Conservation (phyloP, 2,888 invertebrate species). For the Neoascia interrupta region DNA sequence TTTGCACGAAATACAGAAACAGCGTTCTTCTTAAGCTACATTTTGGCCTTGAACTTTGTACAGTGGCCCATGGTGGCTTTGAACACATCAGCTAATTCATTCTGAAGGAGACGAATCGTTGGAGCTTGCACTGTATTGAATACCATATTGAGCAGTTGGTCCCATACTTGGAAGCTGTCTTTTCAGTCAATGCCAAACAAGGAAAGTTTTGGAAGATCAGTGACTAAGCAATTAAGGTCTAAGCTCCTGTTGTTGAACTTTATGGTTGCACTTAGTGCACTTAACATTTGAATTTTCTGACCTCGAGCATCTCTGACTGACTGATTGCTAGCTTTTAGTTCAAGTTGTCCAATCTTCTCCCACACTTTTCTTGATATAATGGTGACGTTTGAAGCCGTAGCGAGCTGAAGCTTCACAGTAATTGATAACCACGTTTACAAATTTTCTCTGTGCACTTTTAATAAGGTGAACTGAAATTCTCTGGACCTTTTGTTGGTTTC, state of each 20-base stretch:
- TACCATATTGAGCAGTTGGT: not conserved
- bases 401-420: not conserved
- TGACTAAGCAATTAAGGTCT: not conserved
- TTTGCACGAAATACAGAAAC: constrained; percentile 55
- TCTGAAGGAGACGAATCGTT: not conserved
- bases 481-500: not conserved
- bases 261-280: not conserved
- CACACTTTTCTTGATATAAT: not conserved
- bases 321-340: not conserved
- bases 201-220: not conserved
- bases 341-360: not conserved
- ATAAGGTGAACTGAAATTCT: not conserved
- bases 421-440: not conserved
- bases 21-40: constrained; percentile 35
- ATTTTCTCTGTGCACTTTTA: not conserved
- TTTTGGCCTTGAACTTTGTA: too few relatives aligned
- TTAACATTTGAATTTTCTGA: not conserved
- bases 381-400: not conserved
- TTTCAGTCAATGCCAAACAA: constrained; percentile 26
- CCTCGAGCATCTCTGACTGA: constrained; percentile 4
- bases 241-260: not conserved
- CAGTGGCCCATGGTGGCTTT: constrained; percentile 36
- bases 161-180: constrained; percentile 5
- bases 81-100: constrained; percentile 43
- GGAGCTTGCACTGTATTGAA: not conserved